Conservation (phyloP, 2,888 invertebrate species). For the Ischnus inquisitorius region DNA sequence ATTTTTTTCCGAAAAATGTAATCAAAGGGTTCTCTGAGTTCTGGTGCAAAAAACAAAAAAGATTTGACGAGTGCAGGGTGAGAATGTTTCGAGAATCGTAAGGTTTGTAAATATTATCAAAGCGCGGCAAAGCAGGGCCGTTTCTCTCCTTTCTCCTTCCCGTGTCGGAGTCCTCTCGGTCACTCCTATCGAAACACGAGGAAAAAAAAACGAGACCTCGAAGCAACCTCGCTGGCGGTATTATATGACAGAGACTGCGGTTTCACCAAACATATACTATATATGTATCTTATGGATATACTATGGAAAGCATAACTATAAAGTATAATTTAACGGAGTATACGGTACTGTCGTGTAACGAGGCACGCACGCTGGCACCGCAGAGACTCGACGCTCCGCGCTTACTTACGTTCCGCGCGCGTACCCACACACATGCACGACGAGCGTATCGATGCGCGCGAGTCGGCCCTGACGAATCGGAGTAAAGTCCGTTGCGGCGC, state of each 20-base stretch:
- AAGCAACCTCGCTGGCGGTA: constrained; percentile 33
- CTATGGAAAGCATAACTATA: not conserved
- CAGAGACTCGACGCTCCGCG: constrained; percentile 20
- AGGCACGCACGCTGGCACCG: constrained; percentile 59
- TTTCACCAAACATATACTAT: not conserved
- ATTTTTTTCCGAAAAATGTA: no score
- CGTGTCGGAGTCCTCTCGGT: constrained; percentile 25
- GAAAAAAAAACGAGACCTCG: constrained; percentile 28
- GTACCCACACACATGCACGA: not conserved
- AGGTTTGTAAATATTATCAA: not conserved
- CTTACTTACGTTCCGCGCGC: no score
- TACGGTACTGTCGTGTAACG: constrained; percentile 66
- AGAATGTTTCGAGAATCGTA: constrained; percentile 35
- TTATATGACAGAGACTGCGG: constrained; percentile 50
- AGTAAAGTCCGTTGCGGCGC: constrained; percentile 8
- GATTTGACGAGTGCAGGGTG: not conserved
- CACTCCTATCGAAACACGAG: constrained; percentile 15
- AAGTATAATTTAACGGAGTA: constrained; percentile 32
- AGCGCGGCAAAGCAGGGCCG: constrained; percentile 50
- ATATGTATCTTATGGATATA: constrained; percentile 1
- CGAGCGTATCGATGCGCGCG: constrained; percentile 35
- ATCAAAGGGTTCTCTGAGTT: not conserved
- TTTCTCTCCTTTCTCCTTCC: constrained; percentile 47
- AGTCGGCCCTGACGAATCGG: not conserved
- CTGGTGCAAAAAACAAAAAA: not conserved